Conservation (phyloP, 2,113 vertebrate species). For the Oceanites oceanicus region DNA sequence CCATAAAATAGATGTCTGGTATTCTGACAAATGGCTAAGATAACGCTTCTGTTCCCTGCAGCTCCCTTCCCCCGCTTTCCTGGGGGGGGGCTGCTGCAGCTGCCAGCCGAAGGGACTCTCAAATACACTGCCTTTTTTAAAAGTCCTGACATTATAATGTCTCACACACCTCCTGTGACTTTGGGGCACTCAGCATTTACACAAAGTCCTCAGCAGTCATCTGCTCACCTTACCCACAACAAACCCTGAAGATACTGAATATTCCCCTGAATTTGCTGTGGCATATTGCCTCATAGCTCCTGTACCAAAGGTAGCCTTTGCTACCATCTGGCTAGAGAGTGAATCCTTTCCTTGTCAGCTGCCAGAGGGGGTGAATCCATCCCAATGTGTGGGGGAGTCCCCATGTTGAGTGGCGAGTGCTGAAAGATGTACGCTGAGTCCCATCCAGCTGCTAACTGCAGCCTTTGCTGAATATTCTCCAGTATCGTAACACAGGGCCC, state of each 20-base stretch:
- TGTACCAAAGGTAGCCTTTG: not conserved
- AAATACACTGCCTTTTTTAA: not conserved
- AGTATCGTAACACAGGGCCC: accelerated
- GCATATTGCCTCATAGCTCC: not conserved
- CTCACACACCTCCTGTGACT: not conserved
- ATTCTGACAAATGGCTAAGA: not conserved
- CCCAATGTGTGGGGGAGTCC: accelerated
- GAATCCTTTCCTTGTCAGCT: not conserved
- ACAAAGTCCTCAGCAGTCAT: not conserved
- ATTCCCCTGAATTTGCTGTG: not conserved
- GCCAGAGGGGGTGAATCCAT: not conserved
- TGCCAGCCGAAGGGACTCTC: not conserved
- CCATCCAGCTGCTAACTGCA: not conserved
- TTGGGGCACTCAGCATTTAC: not conserved
- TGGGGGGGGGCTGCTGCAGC: not conserved
- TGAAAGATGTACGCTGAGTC: not conserved
- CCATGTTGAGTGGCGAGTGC: not conserved
- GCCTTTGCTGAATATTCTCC: not conserved
- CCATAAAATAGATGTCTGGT: not conserved
- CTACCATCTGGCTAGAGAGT: not conserved
- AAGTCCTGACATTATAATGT: not conserved
- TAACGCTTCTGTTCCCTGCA: not conserved
- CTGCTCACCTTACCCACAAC: not conserved
- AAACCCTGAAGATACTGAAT: not conserved
- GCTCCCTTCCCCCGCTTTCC: not conserved